Evolutionary conservation across 2,888 invertebrate species (phyloP).

Genomic region (Pharmacophagus antenor): DNA sequence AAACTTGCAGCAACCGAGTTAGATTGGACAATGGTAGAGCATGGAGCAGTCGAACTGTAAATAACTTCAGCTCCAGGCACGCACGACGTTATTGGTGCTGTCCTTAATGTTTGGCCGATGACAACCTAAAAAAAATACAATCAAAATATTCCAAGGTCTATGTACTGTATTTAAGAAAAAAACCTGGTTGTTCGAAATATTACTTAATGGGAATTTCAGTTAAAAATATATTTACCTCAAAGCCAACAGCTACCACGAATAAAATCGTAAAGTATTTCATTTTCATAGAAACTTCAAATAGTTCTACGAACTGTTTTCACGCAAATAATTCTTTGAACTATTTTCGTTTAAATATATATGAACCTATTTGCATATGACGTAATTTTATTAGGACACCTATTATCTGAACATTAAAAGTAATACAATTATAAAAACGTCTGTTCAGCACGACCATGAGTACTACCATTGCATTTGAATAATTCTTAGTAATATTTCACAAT

Average conservation of each 20-base stretch:
- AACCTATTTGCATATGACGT: constrained; percentile 15
- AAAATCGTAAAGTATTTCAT: constrained; percentile 50
- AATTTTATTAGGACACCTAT: constrained; percentile 19
- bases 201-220: not conserved
- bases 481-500: constrained; percentile 14
- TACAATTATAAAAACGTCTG: constrained; percentile 3
- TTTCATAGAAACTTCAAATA: constrained; percentile 32
- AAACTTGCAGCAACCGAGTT: constrained; percentile 53
- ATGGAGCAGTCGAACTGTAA: constrained; percentile 18
- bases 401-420: constrained; percentile 19
- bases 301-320: too few relatives aligned
- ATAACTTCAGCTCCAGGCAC: constrained; percentile 27
- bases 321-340: constrained; percentile 23
- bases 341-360: constrained; percentile 19
- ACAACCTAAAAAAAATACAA: constrained; percentile 23
- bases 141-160: too few relatives aligned
- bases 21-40: constrained; percentile 29
- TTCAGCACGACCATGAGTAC: constrained; percentile 4
- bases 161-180: too few relatives aligned
- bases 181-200: too few relatives aligned
- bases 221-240: constrained; percentile 44
- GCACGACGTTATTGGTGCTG: constrained; percentile 20
- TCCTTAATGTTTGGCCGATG: constrained; percentile 16
- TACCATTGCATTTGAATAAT: constrained; percentile 6
- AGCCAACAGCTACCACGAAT: constrained; percentile 40